Conservation (phyloP, 92 coral and sea anemone genomes). For the Pocillopora grandis region DNA sequence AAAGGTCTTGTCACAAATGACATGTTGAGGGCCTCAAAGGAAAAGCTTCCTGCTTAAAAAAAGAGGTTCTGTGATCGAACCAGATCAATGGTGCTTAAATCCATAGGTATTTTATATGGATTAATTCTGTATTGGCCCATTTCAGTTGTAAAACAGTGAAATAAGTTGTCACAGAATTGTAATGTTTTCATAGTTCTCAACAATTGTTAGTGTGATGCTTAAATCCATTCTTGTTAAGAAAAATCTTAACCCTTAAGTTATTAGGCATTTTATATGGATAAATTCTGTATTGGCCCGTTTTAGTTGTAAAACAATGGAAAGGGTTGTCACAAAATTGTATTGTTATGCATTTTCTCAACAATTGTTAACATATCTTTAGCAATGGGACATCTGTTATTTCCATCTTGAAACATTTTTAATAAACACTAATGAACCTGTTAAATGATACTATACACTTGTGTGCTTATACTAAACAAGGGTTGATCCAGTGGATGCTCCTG, state of each 20-base stretch:
- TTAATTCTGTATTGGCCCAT: slow-evolving; percentile 9
- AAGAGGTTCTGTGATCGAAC: slow-evolving; percentile 10
- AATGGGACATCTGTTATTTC: slow-evolving; percentile 28
- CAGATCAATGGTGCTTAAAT: slow-evolving; percentile 1
- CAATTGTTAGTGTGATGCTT: slow-evolving; percentile 14
- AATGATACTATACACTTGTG: slow-evolving; percentile 11
- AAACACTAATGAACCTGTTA: slow-evolving; percentile 13
- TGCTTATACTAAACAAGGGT: slow-evolving; percentile 25
- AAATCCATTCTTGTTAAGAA: slow-evolving; percentile 36
- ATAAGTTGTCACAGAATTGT: neutral
- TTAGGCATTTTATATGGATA: slow-evolving; percentile 18
- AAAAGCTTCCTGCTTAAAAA: slow-evolving; percentile 12
- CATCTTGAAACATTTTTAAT: slow-evolving; percentile 19
- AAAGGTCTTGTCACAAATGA: slow-evolving; percentile 32
- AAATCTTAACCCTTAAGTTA: slow-evolving; percentile 21
- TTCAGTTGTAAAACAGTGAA: slow-evolving; percentile 1
- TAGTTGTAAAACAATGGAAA: slow-evolving; percentile 26
- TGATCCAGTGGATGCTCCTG: slow-evolving; percentile 15
- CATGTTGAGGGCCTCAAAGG: slow-evolving; percentile 11
- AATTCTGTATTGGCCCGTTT: slow-evolving; percentile 19
- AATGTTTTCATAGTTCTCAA: neutral
- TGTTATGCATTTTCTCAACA: slow-evolving; percentile 17
- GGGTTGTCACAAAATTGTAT: slow-evolving; percentile 29
- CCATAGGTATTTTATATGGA: neutral
- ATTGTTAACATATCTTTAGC: slow-evolving; percentile 16